Percentiles rank a stretch among this genome's conserved stretches.
Evolutionary conservation across 2,888 invertebrate species (phyloP).

Genomic region (Eustalomyia histrio): DNA sequence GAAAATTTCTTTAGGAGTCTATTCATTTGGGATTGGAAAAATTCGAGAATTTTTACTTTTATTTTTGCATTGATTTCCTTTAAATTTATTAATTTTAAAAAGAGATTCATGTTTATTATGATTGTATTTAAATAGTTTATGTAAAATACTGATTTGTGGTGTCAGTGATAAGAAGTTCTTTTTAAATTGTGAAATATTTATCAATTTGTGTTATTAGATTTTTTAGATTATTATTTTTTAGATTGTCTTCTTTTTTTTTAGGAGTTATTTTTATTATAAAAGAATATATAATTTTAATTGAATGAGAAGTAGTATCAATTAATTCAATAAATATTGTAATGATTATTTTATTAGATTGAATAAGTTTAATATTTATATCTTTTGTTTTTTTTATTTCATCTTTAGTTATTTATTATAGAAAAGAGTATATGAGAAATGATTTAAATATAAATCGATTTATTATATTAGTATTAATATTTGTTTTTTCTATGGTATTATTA

Average conservation of each 20-base stretch:
- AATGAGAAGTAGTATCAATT: conserved; percentile 81
- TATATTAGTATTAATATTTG: conserved; percentile 84
- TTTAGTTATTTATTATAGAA: conserved; percentile 84
- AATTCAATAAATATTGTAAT: conserved; percentile 80
- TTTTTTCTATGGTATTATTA: conserved; percentile 84
- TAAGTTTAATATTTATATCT: conserved; percentile 83
- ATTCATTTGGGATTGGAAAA: conserved; percentile 80
- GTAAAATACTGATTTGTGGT: conserved; percentile 85
- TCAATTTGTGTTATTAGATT: conserved; percentile 81
- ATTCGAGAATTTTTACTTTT: conserved; percentile 83
- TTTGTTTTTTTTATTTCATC: conserved; percentile 85
- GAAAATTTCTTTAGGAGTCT: conserved; percentile 80
- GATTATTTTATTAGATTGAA: conserved; percentile 84
- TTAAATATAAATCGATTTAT: conserved; percentile 83
- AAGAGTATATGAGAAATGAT: conserved; percentile 83
- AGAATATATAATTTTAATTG: conserved; percentile 80
- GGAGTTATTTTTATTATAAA: conserved; percentile 80
- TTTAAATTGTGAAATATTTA: conserved; percentile 81
- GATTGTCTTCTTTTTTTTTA: conserved; percentile 76
- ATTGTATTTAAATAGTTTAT: conserved; percentile 84
- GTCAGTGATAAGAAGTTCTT: conserved; percentile 82
- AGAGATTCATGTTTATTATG: conserved; percentile 81
- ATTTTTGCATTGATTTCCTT: conserved; percentile 83
- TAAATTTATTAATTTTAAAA: conserved; percentile 83
- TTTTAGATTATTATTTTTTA: conserved; percentile 80